Percentiles rank a stretch among this genome's conserved stretches.
Conservation (phyloP, 2,888 invertebrate genomes). For the Tipula unca region DNA sequence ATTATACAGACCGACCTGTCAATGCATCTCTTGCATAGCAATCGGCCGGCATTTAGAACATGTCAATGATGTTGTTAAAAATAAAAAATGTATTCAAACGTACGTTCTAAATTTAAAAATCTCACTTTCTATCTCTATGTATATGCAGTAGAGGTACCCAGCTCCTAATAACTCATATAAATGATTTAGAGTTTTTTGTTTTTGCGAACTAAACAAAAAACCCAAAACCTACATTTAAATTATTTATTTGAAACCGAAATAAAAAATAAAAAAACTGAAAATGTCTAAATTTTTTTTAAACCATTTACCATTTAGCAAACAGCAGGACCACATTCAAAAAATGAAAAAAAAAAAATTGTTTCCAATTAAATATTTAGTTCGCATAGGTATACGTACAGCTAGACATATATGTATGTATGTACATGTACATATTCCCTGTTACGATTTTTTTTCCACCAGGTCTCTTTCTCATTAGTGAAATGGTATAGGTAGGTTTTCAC, state of each 20-base stretch:
- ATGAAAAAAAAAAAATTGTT: neutral
- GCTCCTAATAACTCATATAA: neutral
- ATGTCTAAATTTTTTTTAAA: neutral
- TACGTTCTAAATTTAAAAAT: neutral
- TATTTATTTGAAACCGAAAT: neutral
- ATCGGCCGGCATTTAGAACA: neutral
- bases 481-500: neutral
- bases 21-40: neutral
- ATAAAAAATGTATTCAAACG: neutral
- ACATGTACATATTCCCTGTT: neutral
- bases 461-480: neutral
- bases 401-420: too few relatives aligned
- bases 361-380: neutral
- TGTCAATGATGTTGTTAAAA: neutral
- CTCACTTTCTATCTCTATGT: neutral
- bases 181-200: too few relatives aligned
- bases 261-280: neutral
- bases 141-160: neutral
- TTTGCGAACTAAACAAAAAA: neutral
- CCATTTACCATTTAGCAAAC: neutral
- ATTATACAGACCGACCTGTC: neutral
- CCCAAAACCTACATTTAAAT: neutral
- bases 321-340: neutral
- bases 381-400: too few relatives aligned
- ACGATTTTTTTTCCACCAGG: neutral